A percentile compares a stretch with the other conserved stretches of the same genome.
phyloP scores from a whole-genome alignment of 2,113 vertebrate species.

The Entosphenus tridentatus region DNA sequence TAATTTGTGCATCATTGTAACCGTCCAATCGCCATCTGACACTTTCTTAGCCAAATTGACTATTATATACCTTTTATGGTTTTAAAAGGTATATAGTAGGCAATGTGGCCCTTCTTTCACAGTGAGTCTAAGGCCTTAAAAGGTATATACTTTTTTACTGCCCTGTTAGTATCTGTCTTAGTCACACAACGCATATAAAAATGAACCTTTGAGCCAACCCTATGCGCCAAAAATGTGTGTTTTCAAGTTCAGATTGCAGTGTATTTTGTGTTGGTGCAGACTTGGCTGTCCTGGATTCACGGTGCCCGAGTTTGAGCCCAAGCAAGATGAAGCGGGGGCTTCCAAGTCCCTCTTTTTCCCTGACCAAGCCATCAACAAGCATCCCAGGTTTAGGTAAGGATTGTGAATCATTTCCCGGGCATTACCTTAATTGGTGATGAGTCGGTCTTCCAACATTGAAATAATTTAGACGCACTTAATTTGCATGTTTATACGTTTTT shows the following conservation, averaged over 20 bases:
- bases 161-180: too few species aligned
- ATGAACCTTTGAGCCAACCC: too few species aligned
- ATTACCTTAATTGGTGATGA: not conserved
- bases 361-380: conserved; percentile 75
- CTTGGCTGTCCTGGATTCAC: conserved; percentile 85
- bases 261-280: conserved; percentile 23
- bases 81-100: not conserved
- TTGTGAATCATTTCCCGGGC: not conserved
- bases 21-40: too few species aligned
- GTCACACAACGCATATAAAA: too few species aligned
- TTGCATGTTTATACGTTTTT: too few species aligned
- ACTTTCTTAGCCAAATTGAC: too few species aligned
- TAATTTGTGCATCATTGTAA: too few species aligned
- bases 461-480: too few species aligned
- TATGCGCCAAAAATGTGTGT: not conserved
- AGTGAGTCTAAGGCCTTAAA: not conserved
- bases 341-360: conserved; percentile 91
- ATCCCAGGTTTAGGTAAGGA: conserved; percentile 71
- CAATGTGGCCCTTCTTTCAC: not conserved
- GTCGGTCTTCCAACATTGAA: too few species aligned
- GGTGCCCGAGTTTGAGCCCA: conserved; percentile 43
- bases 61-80: not conserved
- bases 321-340: conserved; percentile 48
- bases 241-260: not conserved
- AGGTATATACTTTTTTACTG: not conserved